Conservation (phyloP, 1,140 invertebrate genomes). For the Pseudomyrmex pallidus region DNA sequence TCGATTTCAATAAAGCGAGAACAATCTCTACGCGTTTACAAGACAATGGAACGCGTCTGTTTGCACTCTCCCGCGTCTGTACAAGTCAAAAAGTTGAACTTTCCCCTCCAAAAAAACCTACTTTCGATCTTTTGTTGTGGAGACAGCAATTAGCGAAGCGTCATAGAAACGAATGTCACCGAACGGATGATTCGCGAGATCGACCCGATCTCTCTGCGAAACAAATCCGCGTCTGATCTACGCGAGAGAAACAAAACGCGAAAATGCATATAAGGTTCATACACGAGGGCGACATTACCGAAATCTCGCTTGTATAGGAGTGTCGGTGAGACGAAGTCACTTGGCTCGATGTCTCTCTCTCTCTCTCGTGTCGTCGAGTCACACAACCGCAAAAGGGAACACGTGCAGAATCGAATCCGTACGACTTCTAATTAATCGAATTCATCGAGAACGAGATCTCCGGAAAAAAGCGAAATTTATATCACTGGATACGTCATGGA, state of each 20-base stretch:
- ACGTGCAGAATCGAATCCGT: not conserved
- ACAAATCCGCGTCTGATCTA: too few species aligned
- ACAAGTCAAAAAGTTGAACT: not conserved
- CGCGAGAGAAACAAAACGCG: too few species aligned
- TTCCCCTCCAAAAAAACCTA: not conserved
- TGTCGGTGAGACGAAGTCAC: too few species aligned
- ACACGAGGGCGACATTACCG: not conserved
- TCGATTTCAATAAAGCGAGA: not conserved
- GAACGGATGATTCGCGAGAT: too few species aligned
- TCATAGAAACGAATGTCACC: not conserved
- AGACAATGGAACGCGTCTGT: too few species aligned
- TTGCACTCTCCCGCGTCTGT: too few species aligned
- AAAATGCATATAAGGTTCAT: too few species aligned
- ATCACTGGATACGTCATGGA: not conserved
- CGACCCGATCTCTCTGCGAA: too few species aligned
- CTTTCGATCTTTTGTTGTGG: not conserved
- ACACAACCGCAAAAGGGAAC: not conserved
- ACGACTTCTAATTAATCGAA: too few species aligned
- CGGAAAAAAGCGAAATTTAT: not conserved
- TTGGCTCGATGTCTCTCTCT: too few species aligned
- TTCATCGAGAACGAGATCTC: too few species aligned
- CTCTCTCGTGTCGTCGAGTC: not conserved
- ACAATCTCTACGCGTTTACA: not conserved
- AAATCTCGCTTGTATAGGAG: not conserved
- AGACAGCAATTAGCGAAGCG: not conserved